Percentiles rank a stretch among this genome's conserved stretches.
Conservation (phyloP, 2,888 invertebrate genomes). For the Ophion costatus region DNA sequence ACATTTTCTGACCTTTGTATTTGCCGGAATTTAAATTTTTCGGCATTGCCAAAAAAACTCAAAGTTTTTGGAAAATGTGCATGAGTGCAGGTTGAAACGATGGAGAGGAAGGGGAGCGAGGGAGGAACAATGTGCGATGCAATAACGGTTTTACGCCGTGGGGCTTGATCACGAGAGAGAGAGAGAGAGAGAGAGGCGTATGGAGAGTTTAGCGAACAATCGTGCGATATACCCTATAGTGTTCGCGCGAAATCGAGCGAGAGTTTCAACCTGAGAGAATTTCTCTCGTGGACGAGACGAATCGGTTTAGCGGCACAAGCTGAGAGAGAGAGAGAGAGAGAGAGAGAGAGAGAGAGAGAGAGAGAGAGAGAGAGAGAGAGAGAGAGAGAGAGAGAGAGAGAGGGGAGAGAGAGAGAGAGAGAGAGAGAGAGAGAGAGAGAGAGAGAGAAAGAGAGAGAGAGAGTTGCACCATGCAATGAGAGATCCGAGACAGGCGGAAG, state of each 20-base stretch:
- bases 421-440: background rate
- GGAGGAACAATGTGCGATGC: slow-evolving; percentile 39
- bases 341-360: too few species aligned
- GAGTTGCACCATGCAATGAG: slow-evolving; percentile 10
- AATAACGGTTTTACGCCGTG: slow-evolving; percentile 55
- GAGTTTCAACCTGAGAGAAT: slow-evolving; percentile 39
- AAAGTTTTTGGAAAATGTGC: background rate
- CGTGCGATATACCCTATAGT: slow-evolving; percentile 45
- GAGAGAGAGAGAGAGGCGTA: slow-evolving; percentile 6
- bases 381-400: slow-evolving; percentile 1
- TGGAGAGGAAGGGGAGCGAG: background rate
- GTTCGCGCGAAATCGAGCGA: slow-evolving; percentile 23
- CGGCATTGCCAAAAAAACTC: background rate
- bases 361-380: too few species aligned
- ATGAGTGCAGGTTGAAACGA: slow-evolving; percentile 1
- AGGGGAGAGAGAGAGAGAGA: background rate
- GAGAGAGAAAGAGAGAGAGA: slow-evolving; percentile 4
- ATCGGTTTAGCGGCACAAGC: slow-evolving; percentile 56
- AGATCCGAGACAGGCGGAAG: slow-evolving; percentile 49
- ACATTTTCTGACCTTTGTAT: too few species aligned
- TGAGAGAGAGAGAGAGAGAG: background rate
- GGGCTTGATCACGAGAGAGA: slow-evolving; percentile 30
- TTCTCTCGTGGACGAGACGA: slow-evolving; percentile 57
- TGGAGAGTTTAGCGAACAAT: slow-evolving; percentile 46
- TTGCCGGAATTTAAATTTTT: background rate